A percentile compares a stretch with the other conserved stretches of the same genome.
Evolutionary conservation across 2,797 vertebrate genomes (phyloP).

Genomic region (Yasuhikotakia modesta): DNA sequence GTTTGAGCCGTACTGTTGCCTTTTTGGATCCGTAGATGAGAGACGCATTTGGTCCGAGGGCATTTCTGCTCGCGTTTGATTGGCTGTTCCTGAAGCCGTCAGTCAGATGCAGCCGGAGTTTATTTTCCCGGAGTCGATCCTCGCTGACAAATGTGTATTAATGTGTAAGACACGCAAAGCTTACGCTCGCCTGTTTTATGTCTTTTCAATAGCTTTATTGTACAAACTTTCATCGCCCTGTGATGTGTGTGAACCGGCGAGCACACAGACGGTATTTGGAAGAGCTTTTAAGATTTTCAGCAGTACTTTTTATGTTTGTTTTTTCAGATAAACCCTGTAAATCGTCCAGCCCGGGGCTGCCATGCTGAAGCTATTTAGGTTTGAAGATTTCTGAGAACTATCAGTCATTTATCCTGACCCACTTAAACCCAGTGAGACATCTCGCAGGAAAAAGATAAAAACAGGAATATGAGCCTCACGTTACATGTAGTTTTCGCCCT

Average conservation of each 20-base stretch:
- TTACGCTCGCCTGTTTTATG: not conserved
- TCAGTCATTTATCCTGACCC: conserved; percentile 8
- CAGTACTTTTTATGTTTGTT: not conserved
- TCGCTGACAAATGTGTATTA: conserved; percentile 13
- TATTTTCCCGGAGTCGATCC: not conserved
- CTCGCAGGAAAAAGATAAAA: not conserved
- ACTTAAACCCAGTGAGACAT: conserved; percentile 24
- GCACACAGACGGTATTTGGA: not conserved
- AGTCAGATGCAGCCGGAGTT: not conserved
- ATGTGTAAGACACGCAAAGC: not conserved
- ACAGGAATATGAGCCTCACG: not conserved
- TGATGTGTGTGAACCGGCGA: not conserved
- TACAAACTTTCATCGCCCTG: conserved; percentile 22
- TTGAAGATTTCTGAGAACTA: not conserved
- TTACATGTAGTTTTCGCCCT: not conserved
- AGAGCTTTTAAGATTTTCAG: not conserved
- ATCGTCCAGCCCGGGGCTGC: not conserved
- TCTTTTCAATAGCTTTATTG: not conserved
- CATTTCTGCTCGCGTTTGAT: not conserved
- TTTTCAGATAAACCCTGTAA: conserved; percentile 4
- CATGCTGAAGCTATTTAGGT: conserved; percentile 15
- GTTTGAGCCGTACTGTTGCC: conserved; percentile 3
- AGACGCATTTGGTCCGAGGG: not conserved
- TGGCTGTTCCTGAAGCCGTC: not conserved
- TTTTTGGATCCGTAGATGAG: conserved; percentile 20